Evolutionary conservation across 1,140 invertebrate species (phyloP).

Genomic region (Pogonomyrmex barbatus): DNA sequence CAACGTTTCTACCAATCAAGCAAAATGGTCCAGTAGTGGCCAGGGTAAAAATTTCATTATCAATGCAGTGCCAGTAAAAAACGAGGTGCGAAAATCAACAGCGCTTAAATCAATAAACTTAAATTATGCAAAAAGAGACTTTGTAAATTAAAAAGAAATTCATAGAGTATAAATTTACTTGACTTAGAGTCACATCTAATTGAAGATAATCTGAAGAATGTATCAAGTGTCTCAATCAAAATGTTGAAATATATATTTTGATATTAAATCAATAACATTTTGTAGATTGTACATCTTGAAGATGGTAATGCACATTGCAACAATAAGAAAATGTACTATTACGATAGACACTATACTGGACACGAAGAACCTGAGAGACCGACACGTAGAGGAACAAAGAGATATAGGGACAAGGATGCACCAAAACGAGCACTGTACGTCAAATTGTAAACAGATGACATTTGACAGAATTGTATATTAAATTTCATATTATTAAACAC

Average conservation of each 20-base stretch:
- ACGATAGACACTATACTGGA: slow-evolving; percentile 74
- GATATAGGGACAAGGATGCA: slow-evolving; percentile 75
- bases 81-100: slow-evolving; percentile 55
- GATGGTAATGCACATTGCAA: slow-evolving; percentile 73
- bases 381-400: slow-evolving; percentile 73
- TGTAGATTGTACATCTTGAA: slow-evolving; percentile 73
- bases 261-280: not conserved
- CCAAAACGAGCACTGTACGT: slow-evolving; percentile 73
- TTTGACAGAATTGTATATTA: not conserved
- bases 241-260: not conserved
- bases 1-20: slow-evolving; percentile 70
- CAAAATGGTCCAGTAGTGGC: slow-evolving; percentile 69
- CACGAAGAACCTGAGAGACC: slow-evolving; percentile 73
- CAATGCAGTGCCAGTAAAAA: slow-evolving; percentile 72
- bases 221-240: not conserved
- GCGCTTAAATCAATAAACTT: not conserved
- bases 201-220: not conserved
- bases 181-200: not conserved
- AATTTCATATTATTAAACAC: not conserved
- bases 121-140: not conserved
- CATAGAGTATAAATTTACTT: not conserved
- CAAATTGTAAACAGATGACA: not conserved
- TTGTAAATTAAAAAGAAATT: not conserved
- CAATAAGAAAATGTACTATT: slow-evolving; percentile 76
- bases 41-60: slow-evolving; percentile 75